Evolutionary conservation across 2,113 vertebrate species (phyloP).

Genomic region (Lagenorhynchus albirostris): DNA sequence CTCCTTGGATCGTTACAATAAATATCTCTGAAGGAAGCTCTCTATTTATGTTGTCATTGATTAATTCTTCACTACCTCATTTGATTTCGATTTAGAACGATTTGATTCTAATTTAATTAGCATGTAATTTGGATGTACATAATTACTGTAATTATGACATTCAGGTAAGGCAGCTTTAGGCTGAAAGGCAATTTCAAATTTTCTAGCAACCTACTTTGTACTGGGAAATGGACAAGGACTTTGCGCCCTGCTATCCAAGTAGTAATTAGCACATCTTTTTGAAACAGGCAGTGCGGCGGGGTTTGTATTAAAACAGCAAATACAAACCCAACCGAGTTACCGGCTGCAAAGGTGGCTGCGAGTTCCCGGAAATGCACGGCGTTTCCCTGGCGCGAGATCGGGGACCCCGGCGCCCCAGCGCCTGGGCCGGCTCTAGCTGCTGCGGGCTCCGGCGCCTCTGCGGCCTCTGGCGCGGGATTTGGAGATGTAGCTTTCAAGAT

Average conservation of each 20-base stretch:
- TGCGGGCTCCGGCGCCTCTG: conserved; percentile 9
- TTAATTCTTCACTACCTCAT: conserved; percentile 92
- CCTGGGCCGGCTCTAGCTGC: neutral
- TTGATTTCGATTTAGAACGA: conserved; percentile 93
- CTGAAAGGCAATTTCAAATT: conserved; percentile 89
- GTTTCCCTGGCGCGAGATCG: neutral
- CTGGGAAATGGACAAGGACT: conserved; percentile 84
- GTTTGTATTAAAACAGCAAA: conserved; percentile 78
- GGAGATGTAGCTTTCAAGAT: conserved; percentile 60
- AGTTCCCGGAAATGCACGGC: neutral
- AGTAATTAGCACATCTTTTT: conserved; percentile 84
- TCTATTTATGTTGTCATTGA: conserved; percentile 94
- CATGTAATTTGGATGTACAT: conserved; percentile 93
- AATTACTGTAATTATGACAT: conserved; percentile 94
- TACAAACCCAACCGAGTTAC: conserved; percentile 57
- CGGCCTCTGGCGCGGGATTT: conserved; percentile 1
- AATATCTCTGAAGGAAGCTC: conserved; percentile 90
- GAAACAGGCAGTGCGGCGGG: conserved; percentile 74
- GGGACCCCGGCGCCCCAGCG: neutral
- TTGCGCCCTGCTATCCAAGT: conserved; percentile 81
- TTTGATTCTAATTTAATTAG: conserved; percentile 95
- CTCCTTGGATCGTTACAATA: conserved; percentile 87
- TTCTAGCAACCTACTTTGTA: conserved; percentile 84
- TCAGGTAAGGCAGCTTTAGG: conserved; percentile 92
- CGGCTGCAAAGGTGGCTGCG: conserved; percentile 58